These are phyloP conservation scores for Limnodromus scolopaceus DNA, from an alignment of 2,797 vertebrate genomes.

Conservation along the genomic window DNA sequence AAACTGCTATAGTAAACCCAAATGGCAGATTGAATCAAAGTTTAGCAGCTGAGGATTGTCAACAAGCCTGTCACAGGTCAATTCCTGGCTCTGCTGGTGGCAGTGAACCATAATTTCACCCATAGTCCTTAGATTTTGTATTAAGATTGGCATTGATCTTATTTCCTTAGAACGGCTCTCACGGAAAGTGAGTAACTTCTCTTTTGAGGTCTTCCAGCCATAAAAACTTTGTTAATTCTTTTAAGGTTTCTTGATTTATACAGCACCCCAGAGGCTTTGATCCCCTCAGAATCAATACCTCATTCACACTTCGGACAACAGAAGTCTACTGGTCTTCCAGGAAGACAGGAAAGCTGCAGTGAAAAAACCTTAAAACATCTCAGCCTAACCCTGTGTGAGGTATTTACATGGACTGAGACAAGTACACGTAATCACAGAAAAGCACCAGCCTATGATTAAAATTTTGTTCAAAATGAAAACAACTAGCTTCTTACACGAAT, in stretches of 20 bases:
- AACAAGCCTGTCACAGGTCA: not conserved
- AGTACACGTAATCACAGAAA: not conserved
- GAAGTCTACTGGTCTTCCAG: not conserved
- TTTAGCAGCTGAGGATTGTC: not conserved
- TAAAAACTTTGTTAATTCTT: slow-evolving; percentile 6
- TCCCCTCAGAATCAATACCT: slow-evolving; percentile 25
- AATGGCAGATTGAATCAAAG: not conserved
- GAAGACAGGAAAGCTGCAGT: not conserved
- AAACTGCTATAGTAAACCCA: not conserved
- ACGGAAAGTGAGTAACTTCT: not conserved
- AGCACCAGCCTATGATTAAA: not conserved
- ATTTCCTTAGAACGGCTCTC: not conserved
- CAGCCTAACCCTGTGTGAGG: not conserved
- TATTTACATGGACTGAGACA: not conserved
- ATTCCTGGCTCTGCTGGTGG: not conserved
- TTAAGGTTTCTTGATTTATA: slow-evolving; percentile 11
- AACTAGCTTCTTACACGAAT: not conserved
- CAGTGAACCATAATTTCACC: not conserved
- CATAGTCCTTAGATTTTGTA: not conserved
- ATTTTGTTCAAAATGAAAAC: not conserved
- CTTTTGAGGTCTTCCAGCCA: not conserved
- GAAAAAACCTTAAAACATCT: not conserved
- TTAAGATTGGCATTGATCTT: not conserved
- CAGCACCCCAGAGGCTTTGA: not conserved
- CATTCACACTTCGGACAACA: not conserved